These are phyloP conservation scores for Ammodytes marinus DNA, from an alignment of 2,113 vertebrate species.

Conservation along the genomic window DNA sequence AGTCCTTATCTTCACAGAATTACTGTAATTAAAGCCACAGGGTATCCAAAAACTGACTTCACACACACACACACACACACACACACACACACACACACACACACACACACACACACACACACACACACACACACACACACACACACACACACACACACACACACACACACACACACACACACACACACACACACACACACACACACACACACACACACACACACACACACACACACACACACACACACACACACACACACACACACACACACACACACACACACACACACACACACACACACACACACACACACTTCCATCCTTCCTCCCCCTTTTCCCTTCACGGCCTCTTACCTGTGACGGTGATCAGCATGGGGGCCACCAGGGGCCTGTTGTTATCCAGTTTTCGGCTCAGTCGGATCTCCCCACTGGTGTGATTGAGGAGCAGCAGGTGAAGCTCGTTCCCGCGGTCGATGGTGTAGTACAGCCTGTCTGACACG, in stretches of 20 bases:
- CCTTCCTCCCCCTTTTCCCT: constrained; percentile 16
- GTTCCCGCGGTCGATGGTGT: constrained; percentile 96
- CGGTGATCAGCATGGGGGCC: constrained; percentile 96
- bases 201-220: too few species aligned
- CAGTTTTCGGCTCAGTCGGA: constrained; percentile 95
- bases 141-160: too few species aligned
- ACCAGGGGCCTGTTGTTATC: constrained; percentile 98
- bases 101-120: too few species aligned
- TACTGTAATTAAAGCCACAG: constrained; percentile 47
- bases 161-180: too few species aligned
- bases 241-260: too few species aligned
- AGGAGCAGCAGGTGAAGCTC: constrained; percentile 96
- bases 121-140: too few species aligned
- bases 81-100: background rate
- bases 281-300: constrained; percentile 4
- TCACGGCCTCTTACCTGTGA: constrained; percentile 91
- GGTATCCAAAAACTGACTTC: constrained; percentile 19
- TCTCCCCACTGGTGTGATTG: constrained; percentile 96
- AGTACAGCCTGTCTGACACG: constrained; percentile 94
- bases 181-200: too few species aligned
- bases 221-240: too few species aligned
- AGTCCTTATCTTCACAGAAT: constrained; percentile 60
- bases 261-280: background rate
- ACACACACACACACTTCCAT: background rate
- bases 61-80: constrained; percentile 14